These are phyloP conservation scores for Proctacanthus coquilletti DNA, from an alignment of 1,140 invertebrate genomes.

Conservation along the genomic window DNA sequence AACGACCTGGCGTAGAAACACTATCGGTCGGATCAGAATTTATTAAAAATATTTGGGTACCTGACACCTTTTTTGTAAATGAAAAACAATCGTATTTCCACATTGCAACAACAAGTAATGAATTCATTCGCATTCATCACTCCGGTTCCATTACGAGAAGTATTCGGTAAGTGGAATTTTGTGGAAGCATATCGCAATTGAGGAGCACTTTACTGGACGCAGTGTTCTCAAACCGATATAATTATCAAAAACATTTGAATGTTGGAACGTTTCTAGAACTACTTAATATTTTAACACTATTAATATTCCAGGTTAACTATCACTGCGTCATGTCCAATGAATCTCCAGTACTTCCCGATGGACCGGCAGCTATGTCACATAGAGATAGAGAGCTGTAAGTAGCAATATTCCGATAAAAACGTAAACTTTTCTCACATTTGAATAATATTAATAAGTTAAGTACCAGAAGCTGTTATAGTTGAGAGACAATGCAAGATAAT, in stretches of 20 bases:
- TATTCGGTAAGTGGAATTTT: slow-evolving; percentile 73
- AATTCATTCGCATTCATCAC: slow-evolving; percentile 90
- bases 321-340: slow-evolving; percentile 94
- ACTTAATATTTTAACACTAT: no score
- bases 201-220: no score
- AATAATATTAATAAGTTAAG: neutral
- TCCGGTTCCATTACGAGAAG: slow-evolving; percentile 87
- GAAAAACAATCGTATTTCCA: slow-evolving; percentile 98
- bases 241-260: no score
- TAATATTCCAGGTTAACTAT: slow-evolving; percentile 83
- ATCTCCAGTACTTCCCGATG: slow-evolving; percentile 95
- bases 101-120: slow-evolving; percentile 91
- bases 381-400: slow-evolving; percentile 98
- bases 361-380: slow-evolving; percentile 92
- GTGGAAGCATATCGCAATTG: no score
- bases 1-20: slow-evolving; percentile 71
- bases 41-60: slow-evolving; percentile 96
- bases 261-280: no score
- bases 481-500: slow-evolving; percentile 6
- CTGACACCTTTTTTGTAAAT: slow-evolving; percentile 96
- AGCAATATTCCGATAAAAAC: no score
- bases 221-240: no score
- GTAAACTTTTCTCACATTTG: neutral
- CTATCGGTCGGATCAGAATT: slow-evolving; percentile 85
- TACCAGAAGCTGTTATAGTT: neutral